Conservation (phyloP, 1,140 invertebrate species). For the Heliconius congener region DNA sequence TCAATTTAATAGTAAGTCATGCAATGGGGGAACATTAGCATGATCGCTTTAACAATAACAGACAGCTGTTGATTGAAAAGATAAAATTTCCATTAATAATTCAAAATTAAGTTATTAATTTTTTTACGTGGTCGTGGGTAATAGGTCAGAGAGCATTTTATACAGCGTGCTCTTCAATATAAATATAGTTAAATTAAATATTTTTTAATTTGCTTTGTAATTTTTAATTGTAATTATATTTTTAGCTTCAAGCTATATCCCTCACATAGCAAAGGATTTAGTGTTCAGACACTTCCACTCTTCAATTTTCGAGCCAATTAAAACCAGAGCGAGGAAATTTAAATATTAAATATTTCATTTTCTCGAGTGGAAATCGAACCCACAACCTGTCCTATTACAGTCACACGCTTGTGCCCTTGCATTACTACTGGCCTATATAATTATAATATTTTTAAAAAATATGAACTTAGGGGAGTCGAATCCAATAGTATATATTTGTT, state of each 20-base stretch:
- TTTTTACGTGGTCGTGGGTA: neutral
- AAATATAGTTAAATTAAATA: neutral
- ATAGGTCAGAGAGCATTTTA: slow-evolving; percentile 7
- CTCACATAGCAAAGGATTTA: neutral
- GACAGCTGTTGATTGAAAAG: slow-evolving; percentile 6
- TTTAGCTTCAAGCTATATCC: neutral
- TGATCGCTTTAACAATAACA: slow-evolving; percentile 1
- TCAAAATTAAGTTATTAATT: slow-evolving; percentile 5
- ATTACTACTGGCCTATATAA: no score
- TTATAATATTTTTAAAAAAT: no score
- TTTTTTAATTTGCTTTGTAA: no score
- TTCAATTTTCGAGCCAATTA: no score
- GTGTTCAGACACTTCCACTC: neutral
- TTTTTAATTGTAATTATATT: neutral
- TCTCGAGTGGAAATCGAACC: no score
- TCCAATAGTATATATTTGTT: neutral
- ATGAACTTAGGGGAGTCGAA: neutral
- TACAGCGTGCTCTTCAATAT: neutral
- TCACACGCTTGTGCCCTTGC: no score
- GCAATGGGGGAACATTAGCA: neutral
- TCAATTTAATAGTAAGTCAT: slow-evolving; percentile 1
- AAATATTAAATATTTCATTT: no score
- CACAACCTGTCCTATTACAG: no score
- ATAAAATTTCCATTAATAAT: slow-evolving; percentile 9
- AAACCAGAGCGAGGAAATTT: no score